Base-by-base conservation (phyloP, 2,888 invertebrate genomes). In the Noctua fimbriata region DNA sequence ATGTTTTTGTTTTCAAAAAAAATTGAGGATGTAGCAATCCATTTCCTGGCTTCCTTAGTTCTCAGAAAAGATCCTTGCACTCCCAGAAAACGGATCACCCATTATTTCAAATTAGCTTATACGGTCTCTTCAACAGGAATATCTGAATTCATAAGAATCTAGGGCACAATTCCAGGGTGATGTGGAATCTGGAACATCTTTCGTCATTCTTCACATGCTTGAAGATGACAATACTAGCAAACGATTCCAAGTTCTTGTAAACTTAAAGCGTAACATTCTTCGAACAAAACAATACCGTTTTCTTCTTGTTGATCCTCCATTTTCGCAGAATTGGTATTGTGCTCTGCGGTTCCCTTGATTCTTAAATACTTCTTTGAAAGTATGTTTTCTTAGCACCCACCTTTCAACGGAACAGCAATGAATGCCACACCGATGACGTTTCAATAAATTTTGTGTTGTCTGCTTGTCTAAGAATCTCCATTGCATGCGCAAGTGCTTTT, bases 221-320 rank as follows among this genome's bases (percentile, higher is more conserved):
- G 14, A 47, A 74, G 28, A 24, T 63, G 18, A 41, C 74, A 79
- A 69, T 82, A 65, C 16, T 81, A 67, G 14, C 52, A 66, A 82
- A 73, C 60, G 69, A 28, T 69, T 44, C 78, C 58, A 73, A n/a
- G 32, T 69, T 75, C 76, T 74, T 67, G 60, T 5, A 24, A 70
- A 28, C 55, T 28, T 66, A 16, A 67, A 14, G 49, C 66, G 36
- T 63, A n/a, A 69, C 52, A 52, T 85, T 83, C 85, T 67, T 41
- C 55, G 86, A 66, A 86, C 52, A 16, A 76, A 58, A 85, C 86
- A 85, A 86, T 85, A 81, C 74, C 32, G 49, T 77, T 65, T 74
- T 41, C 32, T 83, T 69, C 24, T 14, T 72, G 73, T 76, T 73
- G 73, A 44, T n/a, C 44, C 44, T 67, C 1, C 16, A 9, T 67